These are phyloP conservation scores for Ceratina calcarata DNA, from an alignment of 1,140 invertebrate species.

Conservation along the genomic window DNA sequence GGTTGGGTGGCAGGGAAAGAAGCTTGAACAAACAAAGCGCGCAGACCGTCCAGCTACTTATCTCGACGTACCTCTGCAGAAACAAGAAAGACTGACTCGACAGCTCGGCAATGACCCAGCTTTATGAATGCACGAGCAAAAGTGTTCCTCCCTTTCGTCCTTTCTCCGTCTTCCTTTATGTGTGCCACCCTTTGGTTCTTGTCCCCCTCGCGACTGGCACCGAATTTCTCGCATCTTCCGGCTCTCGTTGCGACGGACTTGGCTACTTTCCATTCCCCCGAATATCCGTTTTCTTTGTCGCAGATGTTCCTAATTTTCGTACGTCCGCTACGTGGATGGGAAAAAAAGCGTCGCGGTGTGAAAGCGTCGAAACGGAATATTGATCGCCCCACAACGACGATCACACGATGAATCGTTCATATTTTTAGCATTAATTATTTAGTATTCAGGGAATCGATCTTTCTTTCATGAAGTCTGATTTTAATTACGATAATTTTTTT, in stretches of 20 bases:
- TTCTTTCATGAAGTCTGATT: too few relatives aligned
- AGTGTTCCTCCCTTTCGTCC: slow-evolving; percentile 16
- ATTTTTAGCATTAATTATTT: too few relatives aligned
- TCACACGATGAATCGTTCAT: too few relatives aligned
- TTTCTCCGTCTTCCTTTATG: neutral
- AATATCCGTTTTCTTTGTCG: slow-evolving; percentile 35
- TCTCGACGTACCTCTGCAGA: slow-evolving; percentile 49
- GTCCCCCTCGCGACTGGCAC: slow-evolving; percentile 18
- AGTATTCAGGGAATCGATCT: too few relatives aligned
- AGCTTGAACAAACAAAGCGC: slow-evolving; percentile 61
- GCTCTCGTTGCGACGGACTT: slow-evolving; percentile 40
- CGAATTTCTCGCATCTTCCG: slow-evolving; percentile 42
- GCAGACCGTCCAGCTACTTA: slow-evolving; percentile 54
- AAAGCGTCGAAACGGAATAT: slow-evolving; percentile 25
- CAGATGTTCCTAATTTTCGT: slow-evolving; percentile 30
- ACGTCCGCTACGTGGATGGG: neutral
- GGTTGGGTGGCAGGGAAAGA: slow-evolving; percentile 13
- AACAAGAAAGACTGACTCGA: slow-evolving; percentile 59
- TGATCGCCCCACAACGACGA: neutral
- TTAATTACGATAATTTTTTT: too few relatives aligned
- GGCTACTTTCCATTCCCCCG: slow-evolving; percentile 47
- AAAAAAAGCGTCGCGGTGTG: neutral
- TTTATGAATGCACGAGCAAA: slow-evolving; percentile 62
- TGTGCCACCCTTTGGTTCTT: too few relatives aligned
- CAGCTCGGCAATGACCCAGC: slow-evolving; percentile 60